phyloP scores from a whole-genome alignment of 2,888 invertebrate genomes.

The Sinotaia quadrata region DNA sequence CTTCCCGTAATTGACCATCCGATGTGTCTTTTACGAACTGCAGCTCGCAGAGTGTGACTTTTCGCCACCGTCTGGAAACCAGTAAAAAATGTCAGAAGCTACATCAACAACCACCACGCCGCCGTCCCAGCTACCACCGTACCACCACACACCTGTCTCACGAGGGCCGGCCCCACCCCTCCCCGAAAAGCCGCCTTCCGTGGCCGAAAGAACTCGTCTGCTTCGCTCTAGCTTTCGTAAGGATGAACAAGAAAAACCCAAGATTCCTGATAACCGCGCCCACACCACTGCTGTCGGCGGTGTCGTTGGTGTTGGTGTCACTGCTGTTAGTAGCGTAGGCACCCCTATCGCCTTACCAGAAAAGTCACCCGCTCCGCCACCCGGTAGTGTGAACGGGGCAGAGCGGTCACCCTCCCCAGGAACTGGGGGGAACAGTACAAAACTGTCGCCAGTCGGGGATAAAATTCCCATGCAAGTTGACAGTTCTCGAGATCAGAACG shows the following conservation, averaged over 20 bases:
- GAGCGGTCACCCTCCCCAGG: conserved; percentile 19
- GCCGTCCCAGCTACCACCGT: background rate
- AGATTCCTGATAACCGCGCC: conserved; percentile 39
- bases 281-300: background rate
- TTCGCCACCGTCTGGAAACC: too few species aligned
- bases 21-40: too few species aligned
- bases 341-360: conserved; percentile 11
- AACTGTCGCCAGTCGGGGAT: background rate
- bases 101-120: conserved; percentile 1
- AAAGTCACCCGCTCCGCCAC: background rate
- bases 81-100: too few species aligned
- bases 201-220: conserved; percentile 60
- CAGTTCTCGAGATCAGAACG: background rate
- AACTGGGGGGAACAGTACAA: background rate
- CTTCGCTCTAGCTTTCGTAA: conserved; percentile 61
- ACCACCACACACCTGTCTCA: background rate
- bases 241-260: conserved; percentile 55
- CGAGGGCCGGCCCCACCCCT: conserved; percentile 61
- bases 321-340: background rate
- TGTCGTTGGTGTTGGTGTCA: background rate
- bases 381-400: conserved; percentile 6
- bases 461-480: background rate
- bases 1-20: too few species aligned
- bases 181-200: conserved; percentile 64
- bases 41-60: too few species aligned